Evolutionary conservation across 2,113 vertebrate species (phyloP), one percentile per base, ranked within the genome.

Genomic region (Macrotus californicus): DNA sequence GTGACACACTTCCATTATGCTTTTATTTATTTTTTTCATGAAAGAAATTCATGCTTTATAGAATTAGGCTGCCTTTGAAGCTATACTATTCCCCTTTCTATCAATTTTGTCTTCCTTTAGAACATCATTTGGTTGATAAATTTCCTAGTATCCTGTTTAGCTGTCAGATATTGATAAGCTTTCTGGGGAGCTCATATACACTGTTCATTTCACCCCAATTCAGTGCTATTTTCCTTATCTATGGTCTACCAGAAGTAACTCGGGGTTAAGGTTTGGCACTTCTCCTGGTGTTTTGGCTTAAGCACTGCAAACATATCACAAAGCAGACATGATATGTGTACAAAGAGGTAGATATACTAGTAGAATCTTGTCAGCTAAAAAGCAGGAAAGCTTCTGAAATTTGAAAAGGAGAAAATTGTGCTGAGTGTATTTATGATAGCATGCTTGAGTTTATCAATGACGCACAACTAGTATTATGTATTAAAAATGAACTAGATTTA

Each of bases 161-260:
- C 95, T 93, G 94, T 97, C 75, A 97, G 91, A 95, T 96, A 95
- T 96, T 75, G 95, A 94, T 97, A 89, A 64, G 54, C 87, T 94
- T 97, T 91, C 76, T 88, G 94, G 94, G 96, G 96, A 97, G 92
- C 92, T 96, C 92, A 94, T 80, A 54, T 19, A 75, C 36, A 12
- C 41, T 87, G 61, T 75, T 88, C 16, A 36, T 85, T 95, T 97
- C 81, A 87, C 95, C 98, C 97, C 82, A 19, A 48, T 79, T 66
- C 48, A 77, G 70, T 0, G 14, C 94, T 93, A n/a, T 93, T 87
- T 96, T 96, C 50, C 80, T 98, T 97, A 96, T 92, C 79, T 97
- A 70, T 89, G 88, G 56, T 79, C 64, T 94, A 61, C 69, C 96
- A 96, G 95, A 94, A 96, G 87, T 69, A 97, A 96, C 95, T 94